Evolutionary conservation across 1,140 invertebrate genomes (phyloP).

Genomic region (Drosophila littoralis): DNA sequence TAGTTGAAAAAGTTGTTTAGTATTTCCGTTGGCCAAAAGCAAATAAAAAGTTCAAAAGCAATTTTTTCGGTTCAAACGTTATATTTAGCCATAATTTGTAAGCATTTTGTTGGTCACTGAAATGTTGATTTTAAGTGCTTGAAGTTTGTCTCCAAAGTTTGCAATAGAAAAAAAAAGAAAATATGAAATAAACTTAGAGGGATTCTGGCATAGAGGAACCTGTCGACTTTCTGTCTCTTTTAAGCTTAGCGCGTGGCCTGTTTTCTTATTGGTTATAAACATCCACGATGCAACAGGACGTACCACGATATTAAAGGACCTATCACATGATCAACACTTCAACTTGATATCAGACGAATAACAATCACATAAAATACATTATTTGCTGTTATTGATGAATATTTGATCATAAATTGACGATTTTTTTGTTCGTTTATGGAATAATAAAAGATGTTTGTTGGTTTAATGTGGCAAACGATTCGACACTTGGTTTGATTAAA

Average conservation of each 20-base stretch:
- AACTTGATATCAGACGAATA: too few species aligned
- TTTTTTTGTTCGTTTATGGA: too few species aligned
- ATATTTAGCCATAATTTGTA: constrained; percentile 22
- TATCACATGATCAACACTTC: too few species aligned
- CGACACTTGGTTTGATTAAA: too few species aligned
- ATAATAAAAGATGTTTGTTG: too few species aligned
- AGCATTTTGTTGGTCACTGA: neutral
- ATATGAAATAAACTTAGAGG: neutral
- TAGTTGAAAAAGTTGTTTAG: neutral
- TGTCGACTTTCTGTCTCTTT: neutral
- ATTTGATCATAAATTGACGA: too few species aligned
- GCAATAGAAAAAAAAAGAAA: neutral
- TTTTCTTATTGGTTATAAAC: too few species aligned
- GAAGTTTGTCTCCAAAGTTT: neutral
- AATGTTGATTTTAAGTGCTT: neutral
- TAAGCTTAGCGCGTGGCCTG: neutral
- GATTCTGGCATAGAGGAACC: neutral
- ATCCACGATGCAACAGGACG: too few species aligned
- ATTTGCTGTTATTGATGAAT: too few species aligned
- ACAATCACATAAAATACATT: too few species aligned
- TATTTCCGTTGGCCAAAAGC: neutral
- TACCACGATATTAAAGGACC: too few species aligned
- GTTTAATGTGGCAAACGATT: too few species aligned
- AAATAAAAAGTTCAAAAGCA: neutral
- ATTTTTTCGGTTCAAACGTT: neutral